phyloP scores from a whole-genome alignment of 2,888 invertebrate genomes.

The Acholoe squamosa region DNA sequence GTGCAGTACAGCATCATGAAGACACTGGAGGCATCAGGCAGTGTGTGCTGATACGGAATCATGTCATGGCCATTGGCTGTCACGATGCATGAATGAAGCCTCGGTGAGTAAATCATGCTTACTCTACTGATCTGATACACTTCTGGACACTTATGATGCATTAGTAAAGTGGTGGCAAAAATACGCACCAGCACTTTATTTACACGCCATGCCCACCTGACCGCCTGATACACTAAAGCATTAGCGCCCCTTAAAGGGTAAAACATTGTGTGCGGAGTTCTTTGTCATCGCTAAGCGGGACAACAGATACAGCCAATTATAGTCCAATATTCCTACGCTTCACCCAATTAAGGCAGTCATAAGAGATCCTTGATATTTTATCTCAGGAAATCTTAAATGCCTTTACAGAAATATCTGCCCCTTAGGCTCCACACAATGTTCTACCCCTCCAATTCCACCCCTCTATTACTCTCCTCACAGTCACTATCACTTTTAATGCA shows the following conservation, averaged over 20 bases:
- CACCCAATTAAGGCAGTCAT: background rate
- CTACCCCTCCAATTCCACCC: background rate
- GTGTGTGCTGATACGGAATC: too few relatives aligned
- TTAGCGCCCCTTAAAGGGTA: background rate
- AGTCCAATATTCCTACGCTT: background rate
- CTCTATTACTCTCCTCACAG: background rate
- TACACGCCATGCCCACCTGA: too few relatives aligned
- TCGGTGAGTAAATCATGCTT: too few relatives aligned
- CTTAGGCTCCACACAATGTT: background rate
- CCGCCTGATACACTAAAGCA: too few relatives aligned
- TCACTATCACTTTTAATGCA: background rate
- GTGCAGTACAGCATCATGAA: too few relatives aligned
- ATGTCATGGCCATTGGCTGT: background rate
- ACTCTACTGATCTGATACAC: too few relatives aligned
- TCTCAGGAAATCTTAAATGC: constrained; percentile 7
- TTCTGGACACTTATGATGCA: too few relatives aligned
- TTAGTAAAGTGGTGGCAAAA: too few relatives aligned
- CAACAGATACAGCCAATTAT: constrained; percentile 3
- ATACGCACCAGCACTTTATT: background rate
- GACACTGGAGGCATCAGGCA: too few relatives aligned
- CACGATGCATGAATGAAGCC: background rate
- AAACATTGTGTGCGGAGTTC: background rate
- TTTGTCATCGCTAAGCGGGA: background rate
- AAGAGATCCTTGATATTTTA: constrained; percentile 29
- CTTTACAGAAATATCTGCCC: background rate